These are phyloP conservation scores for Lasioglossum baleicum DNA, from an alignment of 1,140 invertebrate species.

Conservation along the genomic window DNA sequence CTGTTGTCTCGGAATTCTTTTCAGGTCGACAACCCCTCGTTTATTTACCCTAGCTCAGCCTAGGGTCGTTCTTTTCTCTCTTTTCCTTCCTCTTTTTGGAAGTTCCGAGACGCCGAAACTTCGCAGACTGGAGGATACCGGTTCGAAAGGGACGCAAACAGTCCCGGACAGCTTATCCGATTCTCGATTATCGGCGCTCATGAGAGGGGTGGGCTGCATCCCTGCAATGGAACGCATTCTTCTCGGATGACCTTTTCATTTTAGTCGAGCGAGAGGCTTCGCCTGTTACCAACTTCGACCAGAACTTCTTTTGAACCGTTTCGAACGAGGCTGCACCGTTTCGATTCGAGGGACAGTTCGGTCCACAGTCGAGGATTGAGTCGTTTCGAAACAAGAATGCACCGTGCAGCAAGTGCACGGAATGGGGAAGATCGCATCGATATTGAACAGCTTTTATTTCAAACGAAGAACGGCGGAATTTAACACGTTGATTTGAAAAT, in stretches of 20 bases:
- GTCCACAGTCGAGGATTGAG: too few relatives aligned
- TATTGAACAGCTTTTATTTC: too few relatives aligned
- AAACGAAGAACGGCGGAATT: too few relatives aligned
- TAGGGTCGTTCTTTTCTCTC: too few relatives aligned
- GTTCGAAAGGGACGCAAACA: not conserved
- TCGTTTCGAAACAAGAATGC: too few relatives aligned
- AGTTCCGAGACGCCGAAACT: conserved; percentile 36
- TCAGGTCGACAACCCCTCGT: too few relatives aligned
- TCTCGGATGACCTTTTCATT: conserved; percentile 10
- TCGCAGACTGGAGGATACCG: conserved; percentile 16
- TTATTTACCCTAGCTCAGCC: too few relatives aligned
- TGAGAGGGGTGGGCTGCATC: not conserved
- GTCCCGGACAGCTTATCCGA: conserved; percentile 17
- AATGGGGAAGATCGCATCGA: too few relatives aligned
- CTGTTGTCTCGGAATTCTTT: too few relatives aligned
- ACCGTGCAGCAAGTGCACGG: too few relatives aligned
- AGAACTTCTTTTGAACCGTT: not conserved
- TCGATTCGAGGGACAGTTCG: too few relatives aligned
- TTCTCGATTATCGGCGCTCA: conserved; percentile 20
- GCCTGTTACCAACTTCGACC: not conserved
- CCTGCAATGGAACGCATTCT: not conserved
- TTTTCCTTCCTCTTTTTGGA: not conserved
- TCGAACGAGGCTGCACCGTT: not conserved
- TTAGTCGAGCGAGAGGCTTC: not conserved
- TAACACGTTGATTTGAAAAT: too few relatives aligned